These are phyloP conservation scores for Bradysia coprophila DNA, from an alignment of 1,140 invertebrate genomes.

Conservation along the genomic window DNA sequence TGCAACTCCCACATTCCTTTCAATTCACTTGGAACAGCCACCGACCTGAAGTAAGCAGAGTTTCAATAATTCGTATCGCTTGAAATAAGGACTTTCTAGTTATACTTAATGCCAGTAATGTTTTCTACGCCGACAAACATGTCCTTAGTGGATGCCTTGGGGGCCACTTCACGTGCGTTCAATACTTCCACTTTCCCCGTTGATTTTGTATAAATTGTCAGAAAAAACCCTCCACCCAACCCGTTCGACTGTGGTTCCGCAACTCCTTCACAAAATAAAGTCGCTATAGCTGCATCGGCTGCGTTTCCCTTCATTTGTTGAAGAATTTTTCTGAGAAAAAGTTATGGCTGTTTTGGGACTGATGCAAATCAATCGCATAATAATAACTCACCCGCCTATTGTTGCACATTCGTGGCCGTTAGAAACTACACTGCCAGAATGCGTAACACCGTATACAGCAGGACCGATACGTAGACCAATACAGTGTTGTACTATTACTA, in stretches of 20 bases:
- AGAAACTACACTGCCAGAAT: no score
- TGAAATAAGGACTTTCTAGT: no score
- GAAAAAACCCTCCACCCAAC: slow-evolving; percentile 70
- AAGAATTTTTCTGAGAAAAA: slow-evolving; percentile 23
- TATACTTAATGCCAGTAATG: slow-evolving; percentile 15
- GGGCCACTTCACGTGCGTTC: slow-evolving; percentile 66
- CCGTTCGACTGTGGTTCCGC: slow-evolving; percentile 74
- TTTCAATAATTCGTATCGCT: no score
- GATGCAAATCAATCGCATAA: not conserved
- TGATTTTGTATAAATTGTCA: slow-evolving; percentile 58
- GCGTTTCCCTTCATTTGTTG: slow-evolving; percentile 67
- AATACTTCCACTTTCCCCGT: slow-evolving; percentile 43
- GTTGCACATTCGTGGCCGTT: not conserved
- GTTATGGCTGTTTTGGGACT: not conserved
- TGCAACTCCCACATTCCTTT: slow-evolving; percentile 75
- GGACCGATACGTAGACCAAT: no score
- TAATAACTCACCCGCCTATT: not conserved
- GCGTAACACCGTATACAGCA: no score
- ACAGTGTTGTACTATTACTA: no score
- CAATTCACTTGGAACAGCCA: slow-evolving; percentile 81
- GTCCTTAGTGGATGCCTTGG: slow-evolving; percentile 35
- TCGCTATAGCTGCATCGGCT: slow-evolving; percentile 69
- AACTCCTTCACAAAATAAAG: slow-evolving; percentile 71
- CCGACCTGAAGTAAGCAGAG: no score
- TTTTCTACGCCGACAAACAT: slow-evolving; percentile 41